phyloP scores from a whole-genome alignment of 2,113 vertebrate species.

The Shinisaurus crocodilurus region DNA sequence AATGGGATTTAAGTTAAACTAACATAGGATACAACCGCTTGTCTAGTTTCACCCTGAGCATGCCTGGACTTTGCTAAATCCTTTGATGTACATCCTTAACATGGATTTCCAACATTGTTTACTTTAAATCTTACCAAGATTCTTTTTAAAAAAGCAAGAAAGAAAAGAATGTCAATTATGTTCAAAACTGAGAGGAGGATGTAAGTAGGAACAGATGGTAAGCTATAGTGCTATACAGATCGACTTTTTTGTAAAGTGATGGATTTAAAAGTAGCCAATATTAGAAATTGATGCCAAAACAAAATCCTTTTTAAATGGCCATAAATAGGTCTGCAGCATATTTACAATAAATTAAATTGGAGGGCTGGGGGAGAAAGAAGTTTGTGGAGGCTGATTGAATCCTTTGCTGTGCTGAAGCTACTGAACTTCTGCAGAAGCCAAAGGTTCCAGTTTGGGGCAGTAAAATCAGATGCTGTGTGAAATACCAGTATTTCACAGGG shows the following conservation, averaged over 20 bases:
- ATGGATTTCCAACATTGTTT: not conserved
- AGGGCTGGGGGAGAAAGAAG: too few relatives aligned
- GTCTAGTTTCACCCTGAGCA: too few relatives aligned
- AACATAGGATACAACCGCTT: not conserved
- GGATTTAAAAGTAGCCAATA: conserved; percentile 14
- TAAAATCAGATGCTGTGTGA: too few relatives aligned
- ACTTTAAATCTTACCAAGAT: not conserved
- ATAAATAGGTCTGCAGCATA: not conserved
- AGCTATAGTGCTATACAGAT: not conserved
- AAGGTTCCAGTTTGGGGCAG: too few relatives aligned
- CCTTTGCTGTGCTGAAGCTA: too few relatives aligned
- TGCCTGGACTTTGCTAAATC: not conserved
- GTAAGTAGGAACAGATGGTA: conserved; percentile 38
- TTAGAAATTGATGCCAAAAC: not conserved
- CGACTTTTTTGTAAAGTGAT: conserved; percentile 16
- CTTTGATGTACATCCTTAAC: not conserved
- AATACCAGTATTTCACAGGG: too few relatives aligned
- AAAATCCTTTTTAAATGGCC: not conserved
- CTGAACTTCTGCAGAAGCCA: too few relatives aligned
- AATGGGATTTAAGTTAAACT: too few relatives aligned
- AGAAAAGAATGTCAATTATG: conserved; percentile 17
- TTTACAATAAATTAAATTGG: too few relatives aligned
- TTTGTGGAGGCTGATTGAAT: too few relatives aligned
- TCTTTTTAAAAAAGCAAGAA: not conserved
- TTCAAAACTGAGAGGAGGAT: conserved; percentile 15